Percentiles rank a stretch among this genome's conserved stretches.
These are phyloP conservation scores for Passer montanus DNA, from an alignment of 2,113 vertebrate genomes.

Conservation along the genomic window DNA sequence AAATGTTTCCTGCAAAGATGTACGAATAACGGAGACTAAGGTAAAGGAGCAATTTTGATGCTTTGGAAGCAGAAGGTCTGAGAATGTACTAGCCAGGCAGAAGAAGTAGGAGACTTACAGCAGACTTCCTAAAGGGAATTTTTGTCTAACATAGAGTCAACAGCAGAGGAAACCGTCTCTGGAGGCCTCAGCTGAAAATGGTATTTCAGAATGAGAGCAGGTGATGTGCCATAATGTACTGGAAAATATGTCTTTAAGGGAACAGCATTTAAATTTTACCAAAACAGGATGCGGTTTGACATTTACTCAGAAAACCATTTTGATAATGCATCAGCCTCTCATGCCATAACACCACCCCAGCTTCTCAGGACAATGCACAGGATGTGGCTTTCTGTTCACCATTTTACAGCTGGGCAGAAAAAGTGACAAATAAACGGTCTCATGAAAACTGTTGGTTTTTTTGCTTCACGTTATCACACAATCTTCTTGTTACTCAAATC, in stretches of 20 bases:
- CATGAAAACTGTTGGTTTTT: background rate
- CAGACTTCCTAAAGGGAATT: background rate
- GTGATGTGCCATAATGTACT: background rate
- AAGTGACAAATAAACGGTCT: background rate
- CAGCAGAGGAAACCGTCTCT: background rate
- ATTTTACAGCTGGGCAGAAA: conserved; percentile 3
- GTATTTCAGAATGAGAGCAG: background rate
- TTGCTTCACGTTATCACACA: background rate
- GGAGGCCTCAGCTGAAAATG: background rate
- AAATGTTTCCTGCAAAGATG: background rate
- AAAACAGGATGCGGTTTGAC: conserved; percentile 80
- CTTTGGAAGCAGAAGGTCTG: background rate
- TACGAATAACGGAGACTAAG: background rate
- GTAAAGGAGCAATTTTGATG: background rate
- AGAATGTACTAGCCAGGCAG: background rate
- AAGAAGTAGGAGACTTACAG: background rate
- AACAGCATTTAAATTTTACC: background rate
- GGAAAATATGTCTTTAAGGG: background rate
- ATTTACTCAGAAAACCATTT: conserved; percentile 37
- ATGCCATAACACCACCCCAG: background rate
- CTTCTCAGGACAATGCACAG: conserved; percentile 12
- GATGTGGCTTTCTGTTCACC: background rate
- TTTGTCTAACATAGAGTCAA: background rate
- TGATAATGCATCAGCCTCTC: background rate
- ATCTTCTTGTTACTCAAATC: background rate